Conservation (phyloP, 2,797 vertebrate genomes). For the Acestrorhynchus altus region DNA sequence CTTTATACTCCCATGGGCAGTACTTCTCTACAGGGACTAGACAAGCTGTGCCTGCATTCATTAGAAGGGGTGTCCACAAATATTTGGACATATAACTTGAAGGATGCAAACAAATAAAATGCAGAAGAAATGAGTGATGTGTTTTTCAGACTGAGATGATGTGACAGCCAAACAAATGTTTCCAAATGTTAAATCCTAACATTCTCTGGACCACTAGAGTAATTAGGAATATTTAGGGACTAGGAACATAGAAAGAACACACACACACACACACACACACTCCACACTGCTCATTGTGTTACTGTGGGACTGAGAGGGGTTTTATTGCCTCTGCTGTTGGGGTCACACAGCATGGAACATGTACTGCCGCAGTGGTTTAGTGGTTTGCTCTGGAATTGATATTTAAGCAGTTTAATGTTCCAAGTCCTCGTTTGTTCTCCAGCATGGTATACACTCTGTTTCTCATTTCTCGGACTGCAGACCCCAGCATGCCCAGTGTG, state of each 20-base stretch:
- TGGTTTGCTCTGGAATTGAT: background rate
- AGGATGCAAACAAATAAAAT: too few relatives aligned
- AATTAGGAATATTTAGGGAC: too few relatives aligned
- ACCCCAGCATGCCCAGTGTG: slow-evolving; percentile 67
- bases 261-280: background rate
- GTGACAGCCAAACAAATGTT: too few relatives aligned
- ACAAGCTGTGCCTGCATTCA: too few relatives aligned
- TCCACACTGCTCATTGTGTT: background rate
- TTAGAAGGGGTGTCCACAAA: too few relatives aligned
- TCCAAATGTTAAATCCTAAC: too few relatives aligned
- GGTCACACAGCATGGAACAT: background rate
- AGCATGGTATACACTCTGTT: background rate
- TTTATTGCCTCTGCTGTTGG: background rate
- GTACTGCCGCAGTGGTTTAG: background rate
- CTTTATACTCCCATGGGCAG: too few relatives aligned
- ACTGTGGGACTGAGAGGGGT: background rate
- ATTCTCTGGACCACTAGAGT: too few relatives aligned
- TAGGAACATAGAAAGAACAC: background rate
- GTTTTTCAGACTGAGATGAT: too few relatives aligned
- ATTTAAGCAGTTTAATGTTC: background rate
- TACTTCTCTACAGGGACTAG: too few relatives aligned
- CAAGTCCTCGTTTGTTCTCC: background rate
- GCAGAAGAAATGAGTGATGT: too few relatives aligned
- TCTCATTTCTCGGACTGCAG: slow-evolving; percentile 41
- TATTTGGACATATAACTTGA: too few relatives aligned